Percentiles rank a stretch among this genome's conserved stretches.
phyloP scores from a whole-genome alignment of 1,140 invertebrate species.

The Chelonus insularis region DNA sequence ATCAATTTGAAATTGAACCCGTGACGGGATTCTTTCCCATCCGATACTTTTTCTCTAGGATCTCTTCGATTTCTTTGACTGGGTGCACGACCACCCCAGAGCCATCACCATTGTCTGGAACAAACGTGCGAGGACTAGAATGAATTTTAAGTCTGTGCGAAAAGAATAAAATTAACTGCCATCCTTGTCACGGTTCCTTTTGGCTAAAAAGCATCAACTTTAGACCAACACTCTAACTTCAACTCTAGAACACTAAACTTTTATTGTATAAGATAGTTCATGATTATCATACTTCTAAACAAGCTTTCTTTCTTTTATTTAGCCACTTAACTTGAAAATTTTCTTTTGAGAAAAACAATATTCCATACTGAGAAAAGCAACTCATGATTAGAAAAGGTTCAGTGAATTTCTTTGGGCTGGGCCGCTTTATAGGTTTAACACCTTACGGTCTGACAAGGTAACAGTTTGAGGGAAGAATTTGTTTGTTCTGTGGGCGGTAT shows the following conservation, averaged over 20 bases:
- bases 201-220: neutral
- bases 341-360: neutral
- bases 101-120: conserved; percentile 34
- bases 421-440: conserved; percentile 22
- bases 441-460: conserved; percentile 33
- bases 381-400: neutral
- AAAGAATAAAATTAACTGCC: conserved; percentile 2
- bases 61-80: conserved; percentile 35
- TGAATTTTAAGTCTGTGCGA: neutral
- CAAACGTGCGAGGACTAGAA: conserved; percentile 15
- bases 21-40: conserved; percentile 37
- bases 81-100: conserved; percentile 33
- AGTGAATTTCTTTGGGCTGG: conserved; percentile 32
- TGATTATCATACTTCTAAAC: conserved; percentile 1
- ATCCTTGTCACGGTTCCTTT: neutral
- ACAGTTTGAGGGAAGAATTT: conserved; percentile 35
- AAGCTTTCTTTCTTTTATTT: neutral
- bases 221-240: neutral
- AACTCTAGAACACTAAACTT: too few species aligned
- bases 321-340: neutral
- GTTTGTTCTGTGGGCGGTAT: conserved; percentile 42
- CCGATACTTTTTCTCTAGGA: conserved; percentile 20
- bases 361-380: neutral
- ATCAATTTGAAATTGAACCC: conserved; percentile 41
- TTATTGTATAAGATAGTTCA: too few species aligned